Percentiles rank a stretch among this genome's conserved stretches.
phyloP scores from a whole-genome alignment of 2,113 vertebrate species.

The Agapornis roseicollis region DNA sequence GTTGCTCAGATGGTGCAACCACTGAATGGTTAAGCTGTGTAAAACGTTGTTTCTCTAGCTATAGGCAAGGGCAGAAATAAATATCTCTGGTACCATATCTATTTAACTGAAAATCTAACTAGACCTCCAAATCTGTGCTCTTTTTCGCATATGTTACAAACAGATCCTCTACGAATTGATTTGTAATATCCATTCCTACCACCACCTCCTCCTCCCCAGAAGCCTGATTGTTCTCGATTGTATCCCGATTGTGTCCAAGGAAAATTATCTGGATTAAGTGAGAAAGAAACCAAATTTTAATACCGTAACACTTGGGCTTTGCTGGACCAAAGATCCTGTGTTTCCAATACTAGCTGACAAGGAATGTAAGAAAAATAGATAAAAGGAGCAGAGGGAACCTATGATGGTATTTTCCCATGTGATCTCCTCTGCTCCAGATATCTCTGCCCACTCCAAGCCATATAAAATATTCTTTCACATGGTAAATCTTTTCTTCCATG shows the following conservation, averaged over 20 bases:
- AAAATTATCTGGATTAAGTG: background rate
- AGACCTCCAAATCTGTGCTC: slow-evolving; percentile 47
- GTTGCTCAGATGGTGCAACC: slow-evolving; percentile 57
- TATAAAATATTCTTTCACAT: background rate
- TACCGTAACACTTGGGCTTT: background rate
- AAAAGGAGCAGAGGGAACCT: background rate
- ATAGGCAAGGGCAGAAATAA: slow-evolving; percentile 43
- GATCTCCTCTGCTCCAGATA: background rate
- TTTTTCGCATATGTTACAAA: slow-evolving; percentile 8
- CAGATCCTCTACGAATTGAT: slow-evolving; percentile 7
- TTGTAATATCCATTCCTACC: background rate
- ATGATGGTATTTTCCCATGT: background rate
- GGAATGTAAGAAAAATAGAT: background rate
- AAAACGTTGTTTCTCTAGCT: slow-evolving; percentile 45
- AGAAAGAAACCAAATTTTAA: background rate
- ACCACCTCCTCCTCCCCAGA: background rate
- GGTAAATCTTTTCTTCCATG: background rate
- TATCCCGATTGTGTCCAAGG: background rate
- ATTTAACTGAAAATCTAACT: slow-evolving; percentile 33
- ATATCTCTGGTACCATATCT: slow-evolving; percentile 25
- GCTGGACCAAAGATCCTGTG: background rate
- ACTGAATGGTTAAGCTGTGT: slow-evolving; percentile 21
- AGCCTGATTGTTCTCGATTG: background rate
- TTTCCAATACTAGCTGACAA: background rate
- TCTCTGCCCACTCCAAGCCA: background rate